phyloP scores from a whole-genome alignment of 2,888 invertebrate species.

The Atherix ibis region DNA sequence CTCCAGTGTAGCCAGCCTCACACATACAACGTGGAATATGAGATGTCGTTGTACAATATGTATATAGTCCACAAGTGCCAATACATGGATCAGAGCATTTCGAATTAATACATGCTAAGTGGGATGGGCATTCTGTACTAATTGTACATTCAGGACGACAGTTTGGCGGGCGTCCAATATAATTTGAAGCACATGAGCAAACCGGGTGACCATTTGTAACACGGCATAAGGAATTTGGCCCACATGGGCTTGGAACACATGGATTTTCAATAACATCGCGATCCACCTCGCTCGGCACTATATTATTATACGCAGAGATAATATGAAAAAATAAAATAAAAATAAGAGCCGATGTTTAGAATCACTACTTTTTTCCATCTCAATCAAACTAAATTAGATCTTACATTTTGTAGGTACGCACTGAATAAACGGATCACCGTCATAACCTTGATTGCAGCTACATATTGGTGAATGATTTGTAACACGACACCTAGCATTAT shows the following conservation, averaged over 20 bases:
- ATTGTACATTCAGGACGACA: slow-evolving; percentile 49
- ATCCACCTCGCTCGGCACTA: slow-evolving; percentile 20
- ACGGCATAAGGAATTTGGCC: slow-evolving; percentile 45
- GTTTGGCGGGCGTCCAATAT: slow-evolving; percentile 44
- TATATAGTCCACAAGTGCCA: slow-evolving; percentile 50
- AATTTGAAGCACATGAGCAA: slow-evolving; percentile 43
- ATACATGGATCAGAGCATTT: slow-evolving; percentile 45
- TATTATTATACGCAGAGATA: slow-evolving; percentile 22
- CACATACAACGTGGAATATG: slow-evolving; percentile 39
- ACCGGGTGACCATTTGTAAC: slow-evolving; percentile 35
- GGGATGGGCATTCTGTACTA: slow-evolving; percentile 37
- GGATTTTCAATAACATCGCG: slow-evolving; percentile 32
- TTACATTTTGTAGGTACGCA: slow-evolving; percentile 37
- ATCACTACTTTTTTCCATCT: too few species aligned
- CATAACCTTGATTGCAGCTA: slow-evolving; percentile 47
- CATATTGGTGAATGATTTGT: slow-evolving; percentile 66
- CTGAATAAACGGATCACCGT: slow-evolving; percentile 61
- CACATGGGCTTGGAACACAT: slow-evolving; percentile 47
- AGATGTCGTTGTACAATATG: slow-evolving; percentile 42
- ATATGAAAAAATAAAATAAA: slow-evolving; percentile 15
- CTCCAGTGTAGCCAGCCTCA: slow-evolving; percentile 39
- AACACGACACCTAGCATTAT: slow-evolving; percentile 53
- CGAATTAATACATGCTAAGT: slow-evolving; percentile 36
- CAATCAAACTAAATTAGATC: slow-evolving; percentile 14
- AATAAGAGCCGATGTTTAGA: too few species aligned